Percentiles rank a stretch among this genome's conserved stretches.
phyloP scores from a whole-genome alignment of 64 coral and sea anemone genomes.

The Orbicella faveolata region DNA sequence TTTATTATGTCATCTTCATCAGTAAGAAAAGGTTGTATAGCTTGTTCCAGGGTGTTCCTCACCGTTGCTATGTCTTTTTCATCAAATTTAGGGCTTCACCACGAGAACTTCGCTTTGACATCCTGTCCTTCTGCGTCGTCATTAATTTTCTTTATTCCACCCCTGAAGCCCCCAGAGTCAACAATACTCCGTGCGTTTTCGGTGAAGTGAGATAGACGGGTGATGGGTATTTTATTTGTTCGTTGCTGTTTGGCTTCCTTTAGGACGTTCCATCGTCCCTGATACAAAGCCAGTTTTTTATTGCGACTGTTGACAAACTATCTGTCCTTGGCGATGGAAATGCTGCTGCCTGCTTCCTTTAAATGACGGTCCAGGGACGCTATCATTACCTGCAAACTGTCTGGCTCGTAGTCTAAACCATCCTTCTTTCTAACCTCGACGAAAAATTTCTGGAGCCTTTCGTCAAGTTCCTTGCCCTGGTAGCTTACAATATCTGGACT shows the following conservation, averaged over 20 bases:
- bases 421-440: too few species aligned
- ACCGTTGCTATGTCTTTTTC: background rate
- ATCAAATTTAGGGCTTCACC: conserved; percentile 21
- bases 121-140: background rate
- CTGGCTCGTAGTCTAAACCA: too few species aligned
- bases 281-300: too few species aligned
- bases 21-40: background rate
- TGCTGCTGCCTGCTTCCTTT: too few species aligned
- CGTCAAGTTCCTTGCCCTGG: too few species aligned
- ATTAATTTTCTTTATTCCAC: conserved; percentile 15
- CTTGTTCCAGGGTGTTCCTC: background rate
- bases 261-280: too few species aligned
- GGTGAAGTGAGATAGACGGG: background rate
- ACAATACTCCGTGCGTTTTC: background rate
- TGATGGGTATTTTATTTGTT: background rate
- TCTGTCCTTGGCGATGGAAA: too few species aligned
- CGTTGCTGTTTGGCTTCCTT: background rate
- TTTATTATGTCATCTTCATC: background rate
- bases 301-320: too few species aligned
- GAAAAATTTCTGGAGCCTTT: too few species aligned
- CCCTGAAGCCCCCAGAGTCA: background rate
- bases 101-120: background rate
- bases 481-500: too few species aligned
- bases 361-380: too few species aligned
- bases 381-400: too few species aligned